Conservation (phyloP, 2,113 vertebrate species). For the Xiphorhynchus elegans region DNA sequence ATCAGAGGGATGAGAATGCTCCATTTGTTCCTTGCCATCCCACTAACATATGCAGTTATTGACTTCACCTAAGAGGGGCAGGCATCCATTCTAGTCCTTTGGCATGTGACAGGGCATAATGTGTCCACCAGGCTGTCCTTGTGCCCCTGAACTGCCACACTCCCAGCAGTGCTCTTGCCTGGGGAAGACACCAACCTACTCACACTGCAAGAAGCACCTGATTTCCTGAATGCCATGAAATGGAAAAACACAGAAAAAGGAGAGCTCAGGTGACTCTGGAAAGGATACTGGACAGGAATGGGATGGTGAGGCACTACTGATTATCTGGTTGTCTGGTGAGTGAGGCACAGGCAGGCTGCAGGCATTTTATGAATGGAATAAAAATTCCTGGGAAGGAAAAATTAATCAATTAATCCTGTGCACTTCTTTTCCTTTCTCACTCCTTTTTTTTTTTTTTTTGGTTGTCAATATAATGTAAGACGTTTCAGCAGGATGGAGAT, state of each 20-base stretch:
- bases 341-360: background rate
- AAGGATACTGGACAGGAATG: background rate
- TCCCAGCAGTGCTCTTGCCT: background rate
- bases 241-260: background rate
- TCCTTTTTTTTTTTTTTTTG: background rate
- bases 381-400: background rate
- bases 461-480: background rate
- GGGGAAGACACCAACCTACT: background rate
- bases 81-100: background rate
- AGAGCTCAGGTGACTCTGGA: background rate
- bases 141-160: too few species aligned
- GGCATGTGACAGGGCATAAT: accelerated
- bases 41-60: background rate
- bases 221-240: background rate
- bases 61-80: background rate
- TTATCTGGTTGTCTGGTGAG: background rate
- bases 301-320: background rate
- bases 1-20: background rate
- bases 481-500: background rate
- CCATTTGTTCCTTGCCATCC: background rate
- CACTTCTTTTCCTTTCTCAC: background rate
- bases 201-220: background rate
- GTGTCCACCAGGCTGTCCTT: background rate
- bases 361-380: background rate
- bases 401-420: background rate